Evolutionary conservation across 2,797 vertebrate species (phyloP), one percentile per base, ranked within the genome.

Genomic region (Saguinus oedipus): DNA sequence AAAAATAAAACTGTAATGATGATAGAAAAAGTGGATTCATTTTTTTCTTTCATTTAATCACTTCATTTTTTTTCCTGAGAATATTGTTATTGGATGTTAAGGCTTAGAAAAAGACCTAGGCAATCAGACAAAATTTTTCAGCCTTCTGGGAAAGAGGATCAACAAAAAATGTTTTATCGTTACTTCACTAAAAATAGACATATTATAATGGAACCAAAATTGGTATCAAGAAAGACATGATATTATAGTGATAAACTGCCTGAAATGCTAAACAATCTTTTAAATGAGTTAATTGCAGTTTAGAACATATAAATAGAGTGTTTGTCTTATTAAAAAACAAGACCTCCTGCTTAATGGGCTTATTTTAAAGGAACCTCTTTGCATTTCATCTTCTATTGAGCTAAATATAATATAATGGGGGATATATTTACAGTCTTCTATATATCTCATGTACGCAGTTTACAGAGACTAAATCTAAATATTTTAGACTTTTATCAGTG

Each of bases 271-370:
- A 97, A 48, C n/a, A 83, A 64, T 93, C 53, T 96, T 94, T 95
- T 92, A 72, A 93, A 96, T 92, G 90, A 93, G 59, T 90, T 97
- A 88, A 94, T 92, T 93, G 72, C 36, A 88, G 30, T 83, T 98
- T 96, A 85, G 84, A 85, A 92, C 94, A 94, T 94, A 96, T 74
- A 96, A 94, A 94, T 80, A 87, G 79, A 97, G 53, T 26, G 89
- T 94, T 92, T 83, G 44, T 30, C 48, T 96, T 72, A 76, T 88
- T 87, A 39, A 85, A 89, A 94, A 93, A 36, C 9, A 93, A 50
- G 44, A 46, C 46, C 68, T 50, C 4, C 2, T 94, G 30, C 64
- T 85, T 80, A 55, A 46, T 61, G 59, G 7, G 24, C 27, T 96
- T 97, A 92, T 82, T 97, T 96, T 89, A 94, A 81, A 92, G 53